Evolutionary conservation across 2,888 invertebrate genomes (phyloP).

Genomic region (Eilema griseolum): DNA sequence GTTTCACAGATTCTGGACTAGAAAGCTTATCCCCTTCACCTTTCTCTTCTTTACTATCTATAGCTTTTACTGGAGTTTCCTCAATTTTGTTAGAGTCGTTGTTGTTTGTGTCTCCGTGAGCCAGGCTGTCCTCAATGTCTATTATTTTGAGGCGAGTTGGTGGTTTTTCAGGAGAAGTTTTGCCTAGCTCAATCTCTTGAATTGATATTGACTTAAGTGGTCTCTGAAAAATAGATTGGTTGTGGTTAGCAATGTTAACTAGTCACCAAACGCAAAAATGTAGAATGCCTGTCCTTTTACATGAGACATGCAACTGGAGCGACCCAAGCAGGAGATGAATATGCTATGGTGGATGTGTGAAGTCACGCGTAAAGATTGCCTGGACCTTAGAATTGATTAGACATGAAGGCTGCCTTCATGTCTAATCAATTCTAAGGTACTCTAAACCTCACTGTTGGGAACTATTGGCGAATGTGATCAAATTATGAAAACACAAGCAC

Average conservation of each 20-base stretch:
- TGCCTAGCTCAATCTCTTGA: conserved; percentile 75
- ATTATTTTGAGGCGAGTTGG: conserved; percentile 67
- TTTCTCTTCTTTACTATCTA: conserved; percentile 13
- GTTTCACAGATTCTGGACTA: conserved; percentile 66
- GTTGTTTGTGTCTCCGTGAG: conserved; percentile 67
- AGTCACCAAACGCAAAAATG: too few species aligned
- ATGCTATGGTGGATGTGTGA: too few species aligned
- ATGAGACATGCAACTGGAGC: too few species aligned
- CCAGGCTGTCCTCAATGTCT: conserved; percentile 60
- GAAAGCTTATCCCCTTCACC: conserved; percentile 42
- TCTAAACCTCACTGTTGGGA: too few species aligned
- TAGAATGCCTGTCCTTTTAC: too few species aligned
- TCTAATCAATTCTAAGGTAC: too few species aligned
- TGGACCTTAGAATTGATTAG: too few species aligned
- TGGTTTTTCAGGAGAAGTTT: conserved; percentile 62
- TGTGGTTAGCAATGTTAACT: background rate
- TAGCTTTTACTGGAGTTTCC: conserved; percentile 22
- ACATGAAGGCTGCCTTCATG: too few species aligned
- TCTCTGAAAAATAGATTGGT: conserved; percentile 74
- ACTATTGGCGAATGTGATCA: too few species aligned
- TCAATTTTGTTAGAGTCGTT: conserved; percentile 58
- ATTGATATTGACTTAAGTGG: conserved; percentile 85
- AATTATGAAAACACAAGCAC: too few species aligned
- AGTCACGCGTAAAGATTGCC: too few species aligned
- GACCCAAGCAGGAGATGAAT: too few species aligned